Conservation (phyloP, 2,888 invertebrate species). For the Artemia sinica region DNA sequence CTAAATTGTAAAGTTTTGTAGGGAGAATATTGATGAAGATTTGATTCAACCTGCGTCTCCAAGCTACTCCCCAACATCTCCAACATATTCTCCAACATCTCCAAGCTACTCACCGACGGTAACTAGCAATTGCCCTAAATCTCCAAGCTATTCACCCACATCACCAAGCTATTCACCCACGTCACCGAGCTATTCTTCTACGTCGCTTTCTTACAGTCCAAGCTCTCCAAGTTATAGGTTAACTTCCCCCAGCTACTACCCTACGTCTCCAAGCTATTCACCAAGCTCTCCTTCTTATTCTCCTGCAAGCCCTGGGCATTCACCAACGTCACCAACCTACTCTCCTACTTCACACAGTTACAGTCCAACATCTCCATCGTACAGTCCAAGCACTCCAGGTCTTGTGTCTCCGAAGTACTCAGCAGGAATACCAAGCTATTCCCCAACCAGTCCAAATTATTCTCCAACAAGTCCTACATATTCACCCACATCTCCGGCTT, state of each 20-base stretch:
- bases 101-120: slow-evolving; percentile 35
- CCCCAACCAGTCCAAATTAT: slow-evolving; percentile 62
- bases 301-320: slow-evolving; percentile 49
- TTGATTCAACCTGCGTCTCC: slow-evolving; percentile 58
- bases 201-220: slow-evolving; percentile 48
- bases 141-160: slow-evolving; percentile 32
- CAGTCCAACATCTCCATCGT: slow-evolving; percentile 44
- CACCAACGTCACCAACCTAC: slow-evolving; percentile 54
- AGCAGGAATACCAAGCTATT: slow-evolving; percentile 39
- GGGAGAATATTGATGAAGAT: too few species aligned
- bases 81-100: slow-evolving; percentile 34
- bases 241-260: slow-evolving; percentile 31
- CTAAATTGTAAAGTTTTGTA: too few species aligned
- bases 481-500: slow-evolving; percentile 55
- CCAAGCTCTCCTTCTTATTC: slow-evolving; percentile 43
- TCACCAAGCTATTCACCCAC: slow-evolving; percentile 34
- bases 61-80: slow-evolving; percentile 40
- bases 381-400: slow-evolving; percentile 51
- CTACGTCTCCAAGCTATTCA: slow-evolving; percentile 38
- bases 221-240: slow-evolving; percentile 44
- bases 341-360: slow-evolving; percentile 40
- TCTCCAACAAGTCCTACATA: slow-evolving; percentile 52
- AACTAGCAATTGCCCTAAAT: slow-evolving; percentile 37
- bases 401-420: slow-evolving; percentile 52
- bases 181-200: slow-evolving; percentile 34